A percentile compares a stretch with the other conserved stretches of the same genome.
These are phyloP conservation scores for Hirtodrosophila histrioides DNA, from an alignment of 2,888 invertebrate genomes.

Conservation along the genomic window DNA sequence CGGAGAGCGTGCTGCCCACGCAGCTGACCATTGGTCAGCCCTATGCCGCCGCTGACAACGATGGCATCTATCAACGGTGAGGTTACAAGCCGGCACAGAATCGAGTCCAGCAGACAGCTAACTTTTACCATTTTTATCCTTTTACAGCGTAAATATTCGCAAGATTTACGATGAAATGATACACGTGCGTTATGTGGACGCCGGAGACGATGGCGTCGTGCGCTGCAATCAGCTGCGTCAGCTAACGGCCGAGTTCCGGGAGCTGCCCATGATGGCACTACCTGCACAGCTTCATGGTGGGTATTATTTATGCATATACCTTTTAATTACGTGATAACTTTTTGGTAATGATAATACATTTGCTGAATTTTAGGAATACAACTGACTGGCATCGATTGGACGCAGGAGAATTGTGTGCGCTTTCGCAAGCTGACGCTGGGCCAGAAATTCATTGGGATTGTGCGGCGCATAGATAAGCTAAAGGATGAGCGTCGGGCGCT, in stretches of 20 bases:
- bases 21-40: slow-evolving; percentile 86
- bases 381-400: slow-evolving; percentile 85
- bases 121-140: neutral
- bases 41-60: slow-evolving; percentile 87
- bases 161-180: slow-evolving; percentile 86
- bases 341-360: neutral
- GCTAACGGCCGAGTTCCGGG: slow-evolving; percentile 86
- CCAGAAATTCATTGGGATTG: slow-evolving; percentile 88
- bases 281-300: slow-evolving; percentile 87
- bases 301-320: neutral
- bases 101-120: neutral
- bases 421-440: slow-evolving; percentile 90
- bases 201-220: slow-evolving; percentile 87
- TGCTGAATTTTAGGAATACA: slow-evolving; percentile 84
- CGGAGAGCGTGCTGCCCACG: slow-evolving; percentile 82
- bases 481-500: slow-evolving; percentile 88
- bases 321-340: too few species aligned
- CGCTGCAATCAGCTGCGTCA: slow-evolving; percentile 86
- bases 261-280: slow-evolving; percentile 88
- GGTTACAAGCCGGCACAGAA: slow-evolving; percentile 22
- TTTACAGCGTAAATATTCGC: slow-evolving; percentile 85
- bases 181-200: slow-evolving; percentile 88
- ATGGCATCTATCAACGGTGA: slow-evolving; percentile 91
- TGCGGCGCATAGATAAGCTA: slow-evolving; percentile 87
- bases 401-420: slow-evolving; percentile 88